Evolutionary conservation across 1,140 invertebrate genomes (phyloP), one percentile per base, ranked within the genome.

Genomic region (Hylaeus volcanicus): DNA sequence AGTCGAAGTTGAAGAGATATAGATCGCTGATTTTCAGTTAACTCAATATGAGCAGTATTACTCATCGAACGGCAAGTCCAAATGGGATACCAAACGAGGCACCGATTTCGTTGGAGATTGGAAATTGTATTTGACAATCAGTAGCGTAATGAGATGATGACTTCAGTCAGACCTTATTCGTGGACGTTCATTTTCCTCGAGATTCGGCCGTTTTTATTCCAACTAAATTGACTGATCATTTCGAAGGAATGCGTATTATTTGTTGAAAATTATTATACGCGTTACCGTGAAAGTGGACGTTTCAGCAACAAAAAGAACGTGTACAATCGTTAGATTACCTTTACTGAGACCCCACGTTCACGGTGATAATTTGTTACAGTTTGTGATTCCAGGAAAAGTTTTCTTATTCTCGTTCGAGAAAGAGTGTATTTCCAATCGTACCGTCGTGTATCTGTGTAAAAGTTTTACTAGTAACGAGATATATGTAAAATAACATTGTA

Each of bases 71-170:
- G 43, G 14, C 26, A 3, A 63, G 64, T 61, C 74, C 48, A 45
- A 69, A 56, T 3, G 41, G 79, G 53, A 41, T 26, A 26, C 26
- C 26, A 26, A 26, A 26, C 26, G 26, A 26, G 26, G 26, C 26
- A 26, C 26, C 39, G 15, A 56, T 60, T 61, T 48, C 71, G 43
- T 56, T 12, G 43, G n/a, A 56, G 66, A 53, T 53, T 45, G 63
- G 60, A 80, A 68, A 75, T 84, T 80, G 66, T 75, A 80, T 70
- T 66, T 80, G 84, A 85, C 84, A 84, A 85, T 85, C 84, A 85
- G 58, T 85, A 85, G 78, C 39, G 12, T 84, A 85, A 84, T 0
- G 56, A 75, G 3, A n/a, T 39, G 39, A n/a, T n/a, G 60, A 26
- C 26, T 26, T 26, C 26, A 26, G 26, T 26, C 68, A 12, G 12